A percentile compares a stretch with the other conserved stretches of the same genome.
Conservation (phyloP, 2,797 vertebrate genomes). For the Cossypha heuglini region DNA sequence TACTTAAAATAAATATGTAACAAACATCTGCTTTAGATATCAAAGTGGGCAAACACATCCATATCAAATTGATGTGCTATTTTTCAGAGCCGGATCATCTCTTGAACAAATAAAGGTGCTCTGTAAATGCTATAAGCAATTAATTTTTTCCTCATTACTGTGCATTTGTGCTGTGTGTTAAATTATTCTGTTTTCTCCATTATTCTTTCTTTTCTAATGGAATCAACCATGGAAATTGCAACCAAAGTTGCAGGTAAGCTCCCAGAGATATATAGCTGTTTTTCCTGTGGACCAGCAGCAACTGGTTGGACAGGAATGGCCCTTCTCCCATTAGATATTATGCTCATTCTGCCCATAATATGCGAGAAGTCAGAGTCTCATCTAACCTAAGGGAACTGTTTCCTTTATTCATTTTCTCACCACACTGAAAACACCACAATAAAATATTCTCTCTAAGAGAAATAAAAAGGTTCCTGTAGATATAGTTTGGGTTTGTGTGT, state of each 20-base stretch:
- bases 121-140: neutral
- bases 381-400: neutral
- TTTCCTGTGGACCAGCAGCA: neutral
- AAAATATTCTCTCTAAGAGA: neutral
- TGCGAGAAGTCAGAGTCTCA: neutral
- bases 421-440: neutral
- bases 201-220: neutral
- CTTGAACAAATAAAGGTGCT: neutral
- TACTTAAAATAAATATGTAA: neutral
- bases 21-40: neutral
- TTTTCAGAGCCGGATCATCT: neutral
- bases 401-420: neutral
- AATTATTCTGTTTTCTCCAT: neutral
- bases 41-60: neutral
- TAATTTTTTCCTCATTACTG: neutral
- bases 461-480: conserved; percentile 1
- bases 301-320: neutral
- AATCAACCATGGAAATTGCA: neutral
- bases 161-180: neutral
- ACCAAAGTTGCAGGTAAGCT: neutral
- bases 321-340: neutral
- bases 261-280: neutral
- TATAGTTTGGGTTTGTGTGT: neutral
- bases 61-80: neutral
- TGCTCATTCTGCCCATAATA: neutral